Evolutionary conservation across 2,113 vertebrate genomes (phyloP).

Genomic region (Scartelaos histophorus): DNA sequence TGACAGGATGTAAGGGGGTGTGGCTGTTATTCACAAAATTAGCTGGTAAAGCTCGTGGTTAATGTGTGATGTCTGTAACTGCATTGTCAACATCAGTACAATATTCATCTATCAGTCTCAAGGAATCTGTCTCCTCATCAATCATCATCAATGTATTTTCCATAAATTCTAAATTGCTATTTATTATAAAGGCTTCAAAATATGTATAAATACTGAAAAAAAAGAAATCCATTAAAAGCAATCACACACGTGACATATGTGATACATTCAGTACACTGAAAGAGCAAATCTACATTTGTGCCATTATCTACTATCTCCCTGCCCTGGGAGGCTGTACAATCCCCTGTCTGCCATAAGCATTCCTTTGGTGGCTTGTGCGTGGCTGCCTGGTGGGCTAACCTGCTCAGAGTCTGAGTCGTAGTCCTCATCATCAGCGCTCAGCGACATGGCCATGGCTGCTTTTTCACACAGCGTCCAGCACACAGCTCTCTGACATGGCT

Average conservation of each 20-base stretch:
- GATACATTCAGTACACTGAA: not conserved
- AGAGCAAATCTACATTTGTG: conserved; percentile 38
- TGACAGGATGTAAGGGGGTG: conserved; percentile 26
- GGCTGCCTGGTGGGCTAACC: conserved; percentile 75
- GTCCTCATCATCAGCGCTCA: conserved; percentile 91
- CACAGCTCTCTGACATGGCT: conserved; percentile 86
- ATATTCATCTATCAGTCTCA: too few species aligned
- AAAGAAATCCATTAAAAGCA: conserved; percentile 24
- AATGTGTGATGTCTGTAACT: conserved; percentile 29
- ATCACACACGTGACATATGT: conserved; percentile 15
- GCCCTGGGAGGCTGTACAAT: conserved; percentile 49
- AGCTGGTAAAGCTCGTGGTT: conserved; percentile 23
- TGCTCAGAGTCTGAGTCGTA: conserved; percentile 90
- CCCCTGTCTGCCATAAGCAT: conserved; percentile 49
- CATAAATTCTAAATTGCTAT: too few species aligned
- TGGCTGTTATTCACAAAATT: conserved; percentile 23
- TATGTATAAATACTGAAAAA: conserved; percentile 41
- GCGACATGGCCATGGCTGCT: conserved; percentile 90
- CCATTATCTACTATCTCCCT: conserved; percentile 59
- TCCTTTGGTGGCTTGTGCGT: conserved; percentile 53
- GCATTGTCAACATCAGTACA: not conserved
- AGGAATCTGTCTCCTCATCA: too few species aligned
- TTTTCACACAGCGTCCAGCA: conserved; percentile 82
- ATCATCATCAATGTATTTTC: too few species aligned
- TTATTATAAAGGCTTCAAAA: conserved; percentile 38